phyloP scores from a whole-genome alignment of 2,888 invertebrate species.

The Ernsta delagoae region DNA sequence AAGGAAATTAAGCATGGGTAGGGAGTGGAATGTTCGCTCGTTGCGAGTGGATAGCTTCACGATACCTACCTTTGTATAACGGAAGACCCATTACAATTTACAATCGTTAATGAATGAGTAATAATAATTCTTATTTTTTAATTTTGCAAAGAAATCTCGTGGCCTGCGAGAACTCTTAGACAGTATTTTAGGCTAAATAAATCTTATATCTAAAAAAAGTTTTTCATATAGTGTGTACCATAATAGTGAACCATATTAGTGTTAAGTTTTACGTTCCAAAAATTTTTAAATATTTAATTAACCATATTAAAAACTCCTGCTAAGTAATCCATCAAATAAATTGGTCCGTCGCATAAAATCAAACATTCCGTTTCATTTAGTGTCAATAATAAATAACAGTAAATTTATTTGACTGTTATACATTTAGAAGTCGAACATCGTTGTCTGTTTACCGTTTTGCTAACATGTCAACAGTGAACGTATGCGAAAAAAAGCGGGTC shows the following conservation, averaged over 20 bases:
- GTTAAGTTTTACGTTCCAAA: too few relatives aligned
- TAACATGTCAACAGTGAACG: conserved; percentile 22
- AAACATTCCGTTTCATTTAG: conserved; percentile 9
- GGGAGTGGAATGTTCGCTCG: not conserved
- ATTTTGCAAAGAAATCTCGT: too few relatives aligned
- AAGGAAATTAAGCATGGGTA: not conserved
- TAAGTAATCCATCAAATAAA: too few relatives aligned
- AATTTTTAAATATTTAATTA: too few relatives aligned
- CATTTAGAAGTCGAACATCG: conserved; percentile 9
- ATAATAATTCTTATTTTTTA: too few relatives aligned
- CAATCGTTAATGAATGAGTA: not conserved
- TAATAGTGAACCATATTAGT: too few relatives aligned
- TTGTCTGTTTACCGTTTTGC: conserved; percentile 1
- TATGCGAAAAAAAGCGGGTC: conserved; percentile 26
- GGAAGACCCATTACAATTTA: not conserved
- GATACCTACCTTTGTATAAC: not conserved
- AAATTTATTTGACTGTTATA: conserved; percentile 17
- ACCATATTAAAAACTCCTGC: too few relatives aligned
- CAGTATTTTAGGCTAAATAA: too few relatives aligned
- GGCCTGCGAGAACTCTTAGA: too few relatives aligned
- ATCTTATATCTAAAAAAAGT: too few relatives aligned
- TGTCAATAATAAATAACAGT: conserved; percentile 21
- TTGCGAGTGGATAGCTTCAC: not conserved
- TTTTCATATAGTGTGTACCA: too few relatives aligned
- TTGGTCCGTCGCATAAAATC: not conserved